phyloP scores from a whole-genome alignment of 1,140 invertebrate species.

The Cydia splendana region DNA sequence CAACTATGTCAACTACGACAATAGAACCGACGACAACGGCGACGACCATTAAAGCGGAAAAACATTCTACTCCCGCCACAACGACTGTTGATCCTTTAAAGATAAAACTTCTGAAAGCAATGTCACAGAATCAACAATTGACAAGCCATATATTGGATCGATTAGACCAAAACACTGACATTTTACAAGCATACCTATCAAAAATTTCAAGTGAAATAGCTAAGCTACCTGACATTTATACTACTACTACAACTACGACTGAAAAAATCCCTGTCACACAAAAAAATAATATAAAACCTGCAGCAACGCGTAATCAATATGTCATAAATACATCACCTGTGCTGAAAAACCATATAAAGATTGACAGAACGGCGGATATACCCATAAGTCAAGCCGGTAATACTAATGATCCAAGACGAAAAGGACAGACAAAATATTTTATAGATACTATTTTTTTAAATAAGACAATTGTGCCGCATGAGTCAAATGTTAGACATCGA shows the following conservation, averaged over 20 bases:
- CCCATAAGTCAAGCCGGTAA: not conserved
- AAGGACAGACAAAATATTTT: not conserved
- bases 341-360: not conserved
- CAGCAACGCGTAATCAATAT: not conserved
- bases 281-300: not conserved
- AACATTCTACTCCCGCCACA: slow-evolving; percentile 17
- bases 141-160: slow-evolving; percentile 55
- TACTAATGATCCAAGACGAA: not conserved
- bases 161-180: slow-evolving; percentile 55
- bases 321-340: not conserved
- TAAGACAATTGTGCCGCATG: too few relatives aligned
- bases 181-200: slow-evolving; percentile 49
- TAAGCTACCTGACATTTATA: not conserved
- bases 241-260: not conserved
- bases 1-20: not conserved
- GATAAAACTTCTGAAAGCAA: slow-evolving; percentile 40
- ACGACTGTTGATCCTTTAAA: slow-evolving; percentile 35
- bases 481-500: not conserved
- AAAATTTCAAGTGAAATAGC: slow-evolving; percentile 47
- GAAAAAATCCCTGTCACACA: not conserved
- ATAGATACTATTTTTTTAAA: not conserved
- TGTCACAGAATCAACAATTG: slow-evolving; percentile 49
- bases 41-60: not conserved
- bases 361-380: not conserved
- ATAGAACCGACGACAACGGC: not conserved